phyloP scores from a whole-genome alignment of 1,140 invertebrate species.

The Bombyx mandarina region DNA sequence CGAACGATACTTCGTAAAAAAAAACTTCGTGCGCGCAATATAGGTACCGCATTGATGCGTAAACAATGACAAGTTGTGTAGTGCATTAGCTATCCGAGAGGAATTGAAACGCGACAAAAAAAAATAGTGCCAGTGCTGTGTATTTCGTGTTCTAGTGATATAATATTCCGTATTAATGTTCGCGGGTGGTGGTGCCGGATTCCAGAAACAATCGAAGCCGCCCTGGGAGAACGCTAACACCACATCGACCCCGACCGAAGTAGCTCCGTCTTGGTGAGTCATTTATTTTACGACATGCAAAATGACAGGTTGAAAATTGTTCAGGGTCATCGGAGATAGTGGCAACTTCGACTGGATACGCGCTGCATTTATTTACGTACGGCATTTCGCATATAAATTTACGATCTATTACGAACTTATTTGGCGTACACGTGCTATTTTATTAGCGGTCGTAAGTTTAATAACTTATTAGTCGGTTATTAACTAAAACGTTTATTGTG shows the following conservation, averaged over 20 bases:
- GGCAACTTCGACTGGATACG: not conserved
- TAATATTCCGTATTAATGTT: conserved; percentile 34
- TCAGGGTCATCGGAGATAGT: not conserved
- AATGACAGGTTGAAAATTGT: not conserved
- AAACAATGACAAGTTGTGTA: conserved; percentile 14
- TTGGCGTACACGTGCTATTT: not conserved
- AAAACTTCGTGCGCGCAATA: conserved; percentile 15
- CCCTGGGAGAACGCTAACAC: conserved; percentile 44
- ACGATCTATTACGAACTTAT: not conserved
- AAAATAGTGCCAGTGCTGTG: conserved; percentile 13
- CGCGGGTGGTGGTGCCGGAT: conserved; percentile 53
- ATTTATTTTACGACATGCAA: conserved; percentile 2
- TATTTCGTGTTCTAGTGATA: conserved; percentile 15
- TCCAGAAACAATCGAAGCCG: conserved; percentile 60
- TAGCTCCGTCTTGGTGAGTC: conserved; percentile 45
- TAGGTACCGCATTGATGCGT: conserved; percentile 2
- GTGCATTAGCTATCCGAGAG: not conserved
- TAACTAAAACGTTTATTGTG: no score
- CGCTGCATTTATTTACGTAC: not conserved
- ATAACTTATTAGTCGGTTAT: no score
- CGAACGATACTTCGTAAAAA: conserved; percentile 19
- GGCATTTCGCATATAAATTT: not conserved
- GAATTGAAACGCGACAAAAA: no score
- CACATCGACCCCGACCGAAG: conserved; percentile 26
- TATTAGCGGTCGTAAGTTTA: not conserved